phyloP scores from a whole-genome alignment of 2,888 invertebrate genomes.

The Acrobasis consociella region DNA sequence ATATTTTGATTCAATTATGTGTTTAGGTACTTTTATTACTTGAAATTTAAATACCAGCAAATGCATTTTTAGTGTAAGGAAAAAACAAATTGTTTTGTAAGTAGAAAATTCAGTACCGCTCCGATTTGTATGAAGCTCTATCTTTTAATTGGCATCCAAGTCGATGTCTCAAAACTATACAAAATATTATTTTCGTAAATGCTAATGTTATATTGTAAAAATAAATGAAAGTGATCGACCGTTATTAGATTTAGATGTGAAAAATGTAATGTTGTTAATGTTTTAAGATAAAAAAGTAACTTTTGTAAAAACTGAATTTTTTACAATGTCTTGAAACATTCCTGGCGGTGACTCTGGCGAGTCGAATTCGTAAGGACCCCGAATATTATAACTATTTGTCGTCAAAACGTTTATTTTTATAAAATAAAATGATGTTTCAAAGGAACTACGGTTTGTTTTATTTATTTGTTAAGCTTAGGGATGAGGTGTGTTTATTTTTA shows the following conservation, averaged over 20 bases:
- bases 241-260: conserved; percentile 82
- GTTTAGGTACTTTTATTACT: conserved; percentile 13
- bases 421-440: conserved; percentile 82
- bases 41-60: conserved; percentile 6
- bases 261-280: conserved; percentile 83
- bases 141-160: conserved; percentile 6
- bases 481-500: no score
- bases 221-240: conserved; percentile 72
- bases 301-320: conserved; percentile 87
- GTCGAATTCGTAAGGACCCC: conserved; percentile 78
- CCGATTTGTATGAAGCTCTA: neutral
- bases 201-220: conserved; percentile 66
- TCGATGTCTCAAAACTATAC: conserved; percentile 30
- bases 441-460: conserved; percentile 39
- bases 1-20: conserved; percentile 7
- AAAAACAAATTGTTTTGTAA: neutral
- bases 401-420: conserved; percentile 84
- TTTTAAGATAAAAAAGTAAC: conserved; percentile 85
- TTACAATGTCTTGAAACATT: conserved; percentile 89
- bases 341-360: conserved; percentile 69
- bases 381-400: conserved; percentile 83
- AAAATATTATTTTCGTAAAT: conserved; percentile 72
- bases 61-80: conserved; percentile 15
- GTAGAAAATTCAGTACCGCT: conserved; percentile 14
- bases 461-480: neutral